Base-by-base conservation (phyloP, 1,140 invertebrate species). In the Zaprionus taronus region DNA sequence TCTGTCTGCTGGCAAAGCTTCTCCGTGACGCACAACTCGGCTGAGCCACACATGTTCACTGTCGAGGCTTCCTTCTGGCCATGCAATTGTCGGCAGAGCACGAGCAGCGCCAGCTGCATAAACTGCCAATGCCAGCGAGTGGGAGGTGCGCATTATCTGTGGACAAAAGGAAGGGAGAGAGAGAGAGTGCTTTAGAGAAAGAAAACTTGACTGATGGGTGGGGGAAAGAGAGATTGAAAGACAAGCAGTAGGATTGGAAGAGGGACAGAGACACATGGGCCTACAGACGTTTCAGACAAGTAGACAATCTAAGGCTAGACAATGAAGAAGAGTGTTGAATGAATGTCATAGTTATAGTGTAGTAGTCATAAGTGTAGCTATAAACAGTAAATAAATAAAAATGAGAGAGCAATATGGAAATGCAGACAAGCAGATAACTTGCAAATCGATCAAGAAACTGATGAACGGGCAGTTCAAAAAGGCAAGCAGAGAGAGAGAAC, bases 11-110 rank as follows among this genome's bases (percentile, higher is more conserved):
- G 55, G 79, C 85, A 90, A 5, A 65, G 57, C 22, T 76, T 17
- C 6, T 72, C 36, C 1, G 72, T 71, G 7, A 89, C 80, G 44
- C 85, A 90, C 5, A 76, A n/a, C 5, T 90, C 81, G 36, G n/a
- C 11, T 0, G 38, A 0, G 3, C 53, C 71, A 24, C 85, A 90
- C 15, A 72, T 58, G 1, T 66, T 15, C 6, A 57, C 22, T 1
- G 47, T 15, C 0, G 17, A 5, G 1, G 55, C 5, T n/a, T 22
- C n/a, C 15, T 83, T 64, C 51, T 82, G 77, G 15, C 60, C 72
- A 22, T 49, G 20, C 0, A 63, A 14, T 14, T 15, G 22, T 3
- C 34, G 68, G 7, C 31, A n/a, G 7, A 53, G 1, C 15, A 55
- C 12, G 11, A 62, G 14, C 1, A 81, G 17, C 6, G 22, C 11